Evolutionary conservation across 2,888 invertebrate genomes (phyloP), one percentile per base, ranked within the genome.

Genomic region (Hirtodrosophila cameraria): DNA sequence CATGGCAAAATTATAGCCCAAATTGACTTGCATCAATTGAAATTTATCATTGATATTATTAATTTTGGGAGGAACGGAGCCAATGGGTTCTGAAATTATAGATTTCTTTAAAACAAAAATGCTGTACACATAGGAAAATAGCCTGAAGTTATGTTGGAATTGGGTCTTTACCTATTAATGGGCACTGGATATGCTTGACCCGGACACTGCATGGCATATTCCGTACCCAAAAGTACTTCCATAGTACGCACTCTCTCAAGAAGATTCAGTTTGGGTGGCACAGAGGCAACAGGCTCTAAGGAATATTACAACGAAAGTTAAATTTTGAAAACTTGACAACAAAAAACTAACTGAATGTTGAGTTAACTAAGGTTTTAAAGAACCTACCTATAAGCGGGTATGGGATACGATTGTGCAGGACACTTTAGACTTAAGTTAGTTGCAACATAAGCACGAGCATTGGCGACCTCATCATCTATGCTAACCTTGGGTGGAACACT

Each of bases 131-230:
- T 2, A 8, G 7, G 5, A 25, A 71, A 84, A 68, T 93, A 94
- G 95, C 96, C 96, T 96, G 96, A 96, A 96, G 95, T 96, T 96
- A 28, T 30, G 41, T 33, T 45, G 38, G 39, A 31, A 9, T 96
- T 95, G 96, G 95, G 95, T 8, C 2, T 39, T 78, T 78, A 89
- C 90, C 90, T 89, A 25, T 89, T 88, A 15, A 77, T 71, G 7
- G 90, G 95, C 84, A 94, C 94, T 50, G 95, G 95, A 91, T 92
- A 95, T 11, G 94, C 94, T 91, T 95, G 95, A 5, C 95, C 94
- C 45, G 95, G 95, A 90, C 95, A 95, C 82, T 94, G 91, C 87
- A 95, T 91, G 35, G 94, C 94, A 86, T 94, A 92, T 88, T 92
- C 92, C 64, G 88, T 85, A 59, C 91, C 91, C 83, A 91, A 80